Conservation (phyloP, 2,113 vertebrate species). For the Prolemur simus region DNA sequence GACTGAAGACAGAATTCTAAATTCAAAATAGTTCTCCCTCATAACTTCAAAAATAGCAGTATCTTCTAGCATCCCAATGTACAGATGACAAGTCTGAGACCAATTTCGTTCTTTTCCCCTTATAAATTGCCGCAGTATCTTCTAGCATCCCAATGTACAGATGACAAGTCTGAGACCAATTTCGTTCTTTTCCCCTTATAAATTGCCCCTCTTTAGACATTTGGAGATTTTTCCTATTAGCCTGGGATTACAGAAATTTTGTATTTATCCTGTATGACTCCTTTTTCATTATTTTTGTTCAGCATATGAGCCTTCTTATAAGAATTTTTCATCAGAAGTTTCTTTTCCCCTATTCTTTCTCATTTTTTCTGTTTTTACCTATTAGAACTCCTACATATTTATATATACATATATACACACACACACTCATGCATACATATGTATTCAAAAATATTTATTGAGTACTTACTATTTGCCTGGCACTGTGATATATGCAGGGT, state of each 20-base stretch:
- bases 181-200: not conserved
- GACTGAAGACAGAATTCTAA: not conserved
- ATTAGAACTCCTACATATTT: not conserved
- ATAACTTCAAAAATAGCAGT: not conserved
- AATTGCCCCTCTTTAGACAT: not conserved
- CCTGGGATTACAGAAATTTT: not conserved
- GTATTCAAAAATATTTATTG: not conserved
- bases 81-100: not conserved
- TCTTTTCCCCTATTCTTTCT: not conserved
- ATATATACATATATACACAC: not conserved
- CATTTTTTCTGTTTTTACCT: not conserved
- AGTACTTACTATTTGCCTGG: not conserved
- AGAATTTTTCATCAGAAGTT: not conserved
- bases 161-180: not conserved
- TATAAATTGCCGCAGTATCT: not conserved
- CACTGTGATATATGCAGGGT: not conserved
- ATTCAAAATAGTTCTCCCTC: not conserved
- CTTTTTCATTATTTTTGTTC: constrained; percentile 6
- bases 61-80: not conserved
- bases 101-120: not conserved
- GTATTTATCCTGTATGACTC: not conserved
- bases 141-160: not conserved
- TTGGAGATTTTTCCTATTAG: not conserved
- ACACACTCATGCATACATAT: not conserved
- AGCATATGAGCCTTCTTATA: not conserved